These are phyloP conservation scores for Drosophila trichaetosa DNA, from an alignment of 2,888 invertebrate genomes.

Conservation along the genomic window DNA sequence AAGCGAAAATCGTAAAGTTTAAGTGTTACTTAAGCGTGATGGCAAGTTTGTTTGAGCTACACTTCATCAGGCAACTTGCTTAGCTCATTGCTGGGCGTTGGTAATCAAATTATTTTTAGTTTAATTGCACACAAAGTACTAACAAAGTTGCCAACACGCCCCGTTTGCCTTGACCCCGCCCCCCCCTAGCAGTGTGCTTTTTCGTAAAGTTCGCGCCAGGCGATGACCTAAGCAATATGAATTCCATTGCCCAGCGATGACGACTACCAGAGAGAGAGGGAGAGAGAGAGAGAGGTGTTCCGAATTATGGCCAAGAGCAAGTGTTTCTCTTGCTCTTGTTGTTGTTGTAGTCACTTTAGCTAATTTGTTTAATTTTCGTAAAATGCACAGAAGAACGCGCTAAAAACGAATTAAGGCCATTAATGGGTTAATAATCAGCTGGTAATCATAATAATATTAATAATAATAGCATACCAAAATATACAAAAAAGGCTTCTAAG, in stretches of 20 bases:
- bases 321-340: slow-evolving; percentile 25
- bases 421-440: slow-evolving; percentile 74
- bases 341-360: slow-evolving; percentile 36
- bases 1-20: not conserved
- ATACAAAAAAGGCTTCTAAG: slow-evolving; percentile 28
- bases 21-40: not conserved
- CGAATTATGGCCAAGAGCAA: slow-evolving; percentile 48
- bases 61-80: slow-evolving; percentile 32
- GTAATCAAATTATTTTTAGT: slow-evolving; percentile 72
- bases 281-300: not conserved
- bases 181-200: slow-evolving; percentile 3
- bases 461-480: not conserved
- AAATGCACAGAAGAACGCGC: slow-evolving; percentile 35
- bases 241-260: slow-evolving; percentile 43
- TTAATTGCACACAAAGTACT: slow-evolving; percentile 41
- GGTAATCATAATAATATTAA: not conserved
- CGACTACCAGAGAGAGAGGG: slow-evolving; percentile 1
- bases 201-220: slow-evolving; percentile 33
- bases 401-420: slow-evolving; percentile 51
- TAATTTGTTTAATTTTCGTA: slow-evolving; percentile 52
- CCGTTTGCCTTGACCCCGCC: not conserved
- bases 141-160: slow-evolving; percentile 20
- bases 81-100: slow-evolving; percentile 62
- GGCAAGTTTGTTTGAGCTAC: not conserved
- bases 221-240: slow-evolving; percentile 57